These are phyloP conservation scores for Arenaria interpres DNA, from an alignment of 2,113 vertebrate genomes.

Conservation along the genomic window DNA sequence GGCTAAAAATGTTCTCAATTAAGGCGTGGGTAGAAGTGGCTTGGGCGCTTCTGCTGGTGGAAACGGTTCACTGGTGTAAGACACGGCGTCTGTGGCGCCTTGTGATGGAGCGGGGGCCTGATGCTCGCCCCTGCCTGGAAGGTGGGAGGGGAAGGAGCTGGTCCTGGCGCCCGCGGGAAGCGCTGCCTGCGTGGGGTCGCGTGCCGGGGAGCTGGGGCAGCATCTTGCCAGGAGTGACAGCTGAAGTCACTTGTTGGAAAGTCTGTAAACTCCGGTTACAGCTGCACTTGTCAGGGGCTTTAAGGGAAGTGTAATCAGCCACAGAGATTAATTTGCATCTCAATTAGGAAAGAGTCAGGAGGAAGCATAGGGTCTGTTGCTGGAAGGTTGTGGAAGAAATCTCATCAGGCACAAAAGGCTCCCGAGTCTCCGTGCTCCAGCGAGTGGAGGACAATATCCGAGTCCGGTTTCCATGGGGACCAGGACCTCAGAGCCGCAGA, in stretches of 20 bases:
- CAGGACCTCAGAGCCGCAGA: constrained; percentile 73
- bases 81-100: fast-evolving
- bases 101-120: neutral
- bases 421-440: constrained; percentile 79
- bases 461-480: constrained; percentile 91
- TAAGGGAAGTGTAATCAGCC: constrained; percentile 93
- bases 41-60: fast-evolving
- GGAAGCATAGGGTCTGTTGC: constrained; percentile 79
- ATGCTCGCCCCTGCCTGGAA: fast-evolving
- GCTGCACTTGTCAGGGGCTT: constrained; percentile 93
- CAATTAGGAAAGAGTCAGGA: constrained; percentile 86
- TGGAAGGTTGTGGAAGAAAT: constrained; percentile 84
- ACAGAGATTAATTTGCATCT: constrained; percentile 96
- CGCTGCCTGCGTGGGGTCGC: neutral
- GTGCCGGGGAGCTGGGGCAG: constrained; percentile 21
- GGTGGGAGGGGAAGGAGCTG: neutral
- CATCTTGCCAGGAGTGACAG: constrained; percentile 70
- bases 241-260: constrained; percentile 84
- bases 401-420: constrained; percentile 85
- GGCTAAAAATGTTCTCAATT: fast-evolving
- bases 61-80: fast-evolving
- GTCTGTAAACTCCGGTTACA: constrained; percentile 88
- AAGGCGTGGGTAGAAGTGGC: fast-evolving
- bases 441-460: constrained; percentile 79
- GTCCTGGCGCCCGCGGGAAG: neutral